These are phyloP conservation scores for Monopterus albus DNA, from an alignment of 2,113 vertebrate species.

Conservation along the genomic window DNA sequence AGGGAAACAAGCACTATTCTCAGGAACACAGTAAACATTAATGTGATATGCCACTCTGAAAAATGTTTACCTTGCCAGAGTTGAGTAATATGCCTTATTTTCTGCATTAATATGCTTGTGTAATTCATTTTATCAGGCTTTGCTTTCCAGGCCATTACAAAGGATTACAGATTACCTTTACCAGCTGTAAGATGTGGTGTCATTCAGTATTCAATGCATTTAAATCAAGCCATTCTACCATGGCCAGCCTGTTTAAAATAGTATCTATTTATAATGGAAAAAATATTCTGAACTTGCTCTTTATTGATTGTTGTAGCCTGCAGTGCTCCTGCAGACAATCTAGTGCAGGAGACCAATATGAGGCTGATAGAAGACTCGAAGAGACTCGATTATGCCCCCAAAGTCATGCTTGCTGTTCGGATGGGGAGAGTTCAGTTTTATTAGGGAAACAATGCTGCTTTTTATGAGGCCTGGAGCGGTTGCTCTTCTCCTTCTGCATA, in stretches of 20 bases:
- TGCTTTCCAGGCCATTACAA: slow-evolving; percentile 51
- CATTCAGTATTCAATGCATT: slow-evolving; percentile 71
- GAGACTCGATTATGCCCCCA: slow-evolving; percentile 45
- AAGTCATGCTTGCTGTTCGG: slow-evolving; percentile 52
- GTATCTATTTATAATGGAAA: slow-evolving; percentile 47
- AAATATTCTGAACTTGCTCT: slow-evolving; percentile 55
- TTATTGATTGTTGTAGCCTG: slow-evolving; percentile 61
- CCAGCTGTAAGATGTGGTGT: slow-evolving; percentile 49
- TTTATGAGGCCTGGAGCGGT: slow-evolving; percentile 69
- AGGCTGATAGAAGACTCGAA: slow-evolving; percentile 32
- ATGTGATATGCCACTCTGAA: slow-evolving; percentile 52
- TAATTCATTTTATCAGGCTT: slow-evolving; percentile 72
- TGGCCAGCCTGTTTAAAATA: slow-evolving; percentile 39
- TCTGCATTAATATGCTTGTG: slow-evolving; percentile 43
- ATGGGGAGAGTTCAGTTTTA: slow-evolving; percentile 70
- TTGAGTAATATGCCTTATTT: slow-evolving; percentile 56
- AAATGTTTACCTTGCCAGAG: slow-evolving; percentile 55
- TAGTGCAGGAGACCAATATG: slow-evolving; percentile 25
- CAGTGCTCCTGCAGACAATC: slow-evolving; percentile 26
- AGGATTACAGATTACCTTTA: slow-evolving; percentile 70
- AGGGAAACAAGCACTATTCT: slow-evolving; percentile 38
- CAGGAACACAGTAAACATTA: slow-evolving; percentile 37
- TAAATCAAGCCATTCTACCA: slow-evolving; percentile 67
- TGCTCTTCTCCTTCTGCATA: slow-evolving; percentile 58
- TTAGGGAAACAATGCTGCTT: slow-evolving; percentile 67